A percentile compares a stretch with the other conserved stretches of the same genome.
phyloP scores from a whole-genome alignment of 1,140 invertebrate species.

The Drosophila littoralis region DNA sequence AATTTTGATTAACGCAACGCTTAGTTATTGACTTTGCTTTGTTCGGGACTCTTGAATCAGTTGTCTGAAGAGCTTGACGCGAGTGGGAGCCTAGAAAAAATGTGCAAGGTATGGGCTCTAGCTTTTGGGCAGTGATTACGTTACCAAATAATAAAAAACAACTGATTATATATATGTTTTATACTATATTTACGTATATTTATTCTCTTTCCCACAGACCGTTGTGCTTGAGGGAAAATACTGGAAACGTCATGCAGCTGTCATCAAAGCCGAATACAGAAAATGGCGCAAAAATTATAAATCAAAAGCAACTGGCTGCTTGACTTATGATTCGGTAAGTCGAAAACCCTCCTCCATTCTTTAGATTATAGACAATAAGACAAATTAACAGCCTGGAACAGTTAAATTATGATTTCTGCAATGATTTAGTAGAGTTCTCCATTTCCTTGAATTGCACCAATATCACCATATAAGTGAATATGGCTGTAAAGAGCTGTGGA shows the following conservation, averaged over 20 bases:
- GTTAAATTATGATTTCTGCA: slow-evolving; percentile 38
- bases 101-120: slow-evolving; percentile 28
- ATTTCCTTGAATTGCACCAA: slow-evolving; percentile 79
- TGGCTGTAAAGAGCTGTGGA: slow-evolving; percentile 72
- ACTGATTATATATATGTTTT: not conserved
- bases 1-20: slow-evolving; percentile 25
- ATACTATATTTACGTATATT: slow-evolving; percentile 1
- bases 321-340: slow-evolving; percentile 91
- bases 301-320: slow-evolving; percentile 91
- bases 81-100: slow-evolving; percentile 2
- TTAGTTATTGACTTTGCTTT: slow-evolving; percentile 37
- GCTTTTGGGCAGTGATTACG: not conserved
- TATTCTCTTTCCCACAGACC: slow-evolving; percentile 49
- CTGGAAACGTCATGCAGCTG: slow-evolving; percentile 98
- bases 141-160: not conserved
- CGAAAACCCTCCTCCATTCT: no score
- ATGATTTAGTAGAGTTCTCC: slow-evolving; percentile 66
- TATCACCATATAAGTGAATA: slow-evolving; percentile 82
- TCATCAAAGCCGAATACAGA: slow-evolving; percentile 99
- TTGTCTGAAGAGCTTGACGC: slow-evolving; percentile 11
- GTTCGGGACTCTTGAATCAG: slow-evolving; percentile 24
- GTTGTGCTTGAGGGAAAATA: slow-evolving; percentile 88
- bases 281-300: slow-evolving; percentile 99
- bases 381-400: not conserved
- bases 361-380: no score